Evolutionary conservation across 2,797 vertebrate genomes (phyloP).

Genomic region (Cossypha caffra): DNA sequence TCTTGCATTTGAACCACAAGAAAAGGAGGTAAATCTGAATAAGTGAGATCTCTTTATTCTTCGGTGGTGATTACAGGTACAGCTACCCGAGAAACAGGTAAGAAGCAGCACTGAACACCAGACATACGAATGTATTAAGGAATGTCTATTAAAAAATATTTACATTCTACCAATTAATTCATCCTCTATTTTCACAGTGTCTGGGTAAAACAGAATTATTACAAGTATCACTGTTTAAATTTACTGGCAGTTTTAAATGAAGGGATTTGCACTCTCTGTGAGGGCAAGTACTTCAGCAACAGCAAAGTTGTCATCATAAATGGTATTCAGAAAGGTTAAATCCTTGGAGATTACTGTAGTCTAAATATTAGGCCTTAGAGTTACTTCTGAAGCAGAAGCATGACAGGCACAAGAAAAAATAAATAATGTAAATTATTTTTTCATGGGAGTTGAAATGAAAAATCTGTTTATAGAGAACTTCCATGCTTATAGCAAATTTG

Average conservation of each 20-base stretch:
- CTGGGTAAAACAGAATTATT: not conserved
- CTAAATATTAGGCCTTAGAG: not conserved
- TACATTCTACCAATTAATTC: not conserved
- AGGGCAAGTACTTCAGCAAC: not conserved
- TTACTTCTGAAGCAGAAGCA: not conserved
- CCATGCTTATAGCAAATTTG: not conserved
- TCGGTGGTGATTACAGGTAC: not conserved
- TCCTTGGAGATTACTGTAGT: not conserved
- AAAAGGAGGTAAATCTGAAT: not conserved
- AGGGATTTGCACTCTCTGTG: not conserved
- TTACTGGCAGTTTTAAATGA: not conserved
- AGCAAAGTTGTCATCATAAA: not conserved
- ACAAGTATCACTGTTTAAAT: not conserved
- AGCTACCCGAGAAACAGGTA: not conserved
- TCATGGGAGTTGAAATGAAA: not conserved
- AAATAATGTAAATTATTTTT: not conserved
- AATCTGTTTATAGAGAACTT: not conserved
- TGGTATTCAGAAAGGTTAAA: not conserved
- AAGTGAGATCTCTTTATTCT: not conserved
- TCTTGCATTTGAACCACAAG: not conserved
- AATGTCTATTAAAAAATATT: not conserved
- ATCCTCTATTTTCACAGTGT: not conserved
- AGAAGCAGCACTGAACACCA: not conserved
- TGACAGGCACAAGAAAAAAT: rapidly evolving
- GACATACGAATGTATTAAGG: not conserved